phyloP scores from a whole-genome alignment of 2,113 vertebrate genomes.

The Phalacrocorax pelagicus region DNA sequence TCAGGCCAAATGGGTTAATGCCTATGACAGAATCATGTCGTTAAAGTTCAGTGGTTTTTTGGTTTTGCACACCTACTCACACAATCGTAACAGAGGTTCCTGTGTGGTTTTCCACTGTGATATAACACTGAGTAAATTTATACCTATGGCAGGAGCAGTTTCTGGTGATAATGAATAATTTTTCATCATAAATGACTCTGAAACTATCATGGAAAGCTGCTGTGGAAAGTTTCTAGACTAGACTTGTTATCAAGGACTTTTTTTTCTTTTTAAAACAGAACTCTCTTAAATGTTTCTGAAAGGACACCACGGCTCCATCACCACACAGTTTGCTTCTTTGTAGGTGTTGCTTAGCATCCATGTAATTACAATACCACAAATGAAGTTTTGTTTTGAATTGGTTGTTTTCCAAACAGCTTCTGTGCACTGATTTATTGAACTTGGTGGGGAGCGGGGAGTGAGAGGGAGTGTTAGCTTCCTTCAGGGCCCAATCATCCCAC shows the following conservation, averaged over 20 bases:
- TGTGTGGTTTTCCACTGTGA: neutral
- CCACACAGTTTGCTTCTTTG: neutral
- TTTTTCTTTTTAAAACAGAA: neutral
- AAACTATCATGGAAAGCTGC: neutral
- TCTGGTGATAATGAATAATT: neutral
- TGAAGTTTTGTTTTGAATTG: neutral
- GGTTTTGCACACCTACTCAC: neutral
- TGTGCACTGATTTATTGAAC: neutral
- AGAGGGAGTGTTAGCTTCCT: neutral
- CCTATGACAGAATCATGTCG: neutral
- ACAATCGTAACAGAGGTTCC: neutral
- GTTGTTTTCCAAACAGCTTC: constrained; percentile 4
- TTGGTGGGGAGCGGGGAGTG: neutral
- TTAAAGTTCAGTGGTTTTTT: neutral
- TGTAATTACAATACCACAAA: neutral
- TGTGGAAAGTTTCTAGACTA: neutral
- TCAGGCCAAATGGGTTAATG: neutral
- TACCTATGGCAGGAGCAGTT: neutral
- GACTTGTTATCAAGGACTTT: neutral
- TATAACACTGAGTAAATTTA: neutral
- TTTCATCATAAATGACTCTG: neutral
- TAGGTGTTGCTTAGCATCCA: neutral
- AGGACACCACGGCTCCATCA: neutral
- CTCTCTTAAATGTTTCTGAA: neutral
- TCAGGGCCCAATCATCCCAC: neutral